Percentiles rank a stretch among this genome's conserved stretches.
These are phyloP conservation scores for Amphiduros pacificus DNA, from an alignment of 2,888 invertebrate genomes.

Conservation along the genomic window DNA sequence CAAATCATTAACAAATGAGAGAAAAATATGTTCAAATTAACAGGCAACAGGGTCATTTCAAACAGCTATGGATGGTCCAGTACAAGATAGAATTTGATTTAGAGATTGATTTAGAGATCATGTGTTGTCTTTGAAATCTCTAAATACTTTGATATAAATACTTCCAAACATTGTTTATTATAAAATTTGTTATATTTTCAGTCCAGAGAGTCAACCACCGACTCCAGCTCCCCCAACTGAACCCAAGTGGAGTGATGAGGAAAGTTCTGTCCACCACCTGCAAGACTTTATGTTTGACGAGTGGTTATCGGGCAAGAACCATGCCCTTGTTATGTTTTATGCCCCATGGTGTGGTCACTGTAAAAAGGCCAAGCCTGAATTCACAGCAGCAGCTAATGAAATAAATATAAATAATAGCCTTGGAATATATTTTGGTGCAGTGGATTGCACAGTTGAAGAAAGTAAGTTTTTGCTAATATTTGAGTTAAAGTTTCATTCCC, in stretches of 20 bases:
- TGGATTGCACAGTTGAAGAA: slow-evolving; percentile 75
- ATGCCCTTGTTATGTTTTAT: slow-evolving; percentile 87
- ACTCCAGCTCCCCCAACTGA: slow-evolving; percentile 62
- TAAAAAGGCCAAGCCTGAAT: slow-evolving; percentile 82
- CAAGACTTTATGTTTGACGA: slow-evolving; percentile 72
- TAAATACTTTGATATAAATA: too few species aligned
- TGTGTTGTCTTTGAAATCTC: too few species aligned
- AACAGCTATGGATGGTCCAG: too few species aligned
- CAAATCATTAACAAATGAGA: too few species aligned
- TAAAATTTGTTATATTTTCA: too few species aligned
- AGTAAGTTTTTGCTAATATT: slow-evolving; percentile 7
- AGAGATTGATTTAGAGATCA: too few species aligned
- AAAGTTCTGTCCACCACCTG: slow-evolving; percentile 76
- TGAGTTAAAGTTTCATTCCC: background rate
- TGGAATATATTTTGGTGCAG: slow-evolving; percentile 72
- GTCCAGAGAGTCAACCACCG: background rate
- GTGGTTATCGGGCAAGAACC: slow-evolving; percentile 79
- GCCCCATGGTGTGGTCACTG: slow-evolving; percentile 93
- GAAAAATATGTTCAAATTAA: too few species aligned
- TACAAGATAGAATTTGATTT: too few species aligned
- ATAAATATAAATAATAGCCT: slow-evolving; percentile 77
- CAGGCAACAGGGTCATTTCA: too few species aligned
- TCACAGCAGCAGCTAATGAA: slow-evolving; percentile 73
- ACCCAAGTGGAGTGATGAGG: slow-evolving; percentile 75
- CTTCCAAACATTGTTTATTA: too few species aligned